Evolutionary conservation across 2,888 invertebrate species (phyloP), one percentile per base, ranked within the genome.

Genomic region (Vanessa cardui): DNA sequence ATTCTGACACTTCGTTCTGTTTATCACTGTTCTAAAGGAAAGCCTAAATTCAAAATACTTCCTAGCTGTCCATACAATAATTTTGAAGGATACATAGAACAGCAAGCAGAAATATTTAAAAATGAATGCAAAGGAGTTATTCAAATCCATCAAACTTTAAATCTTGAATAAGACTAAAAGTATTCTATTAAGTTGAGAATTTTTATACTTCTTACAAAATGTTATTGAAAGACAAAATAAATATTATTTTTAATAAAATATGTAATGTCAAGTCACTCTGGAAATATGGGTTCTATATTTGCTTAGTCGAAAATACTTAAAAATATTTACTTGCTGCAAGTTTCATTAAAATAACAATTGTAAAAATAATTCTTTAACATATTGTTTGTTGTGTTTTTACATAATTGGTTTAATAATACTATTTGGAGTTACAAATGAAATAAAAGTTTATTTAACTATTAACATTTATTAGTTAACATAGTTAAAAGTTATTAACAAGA

Each of bases 1-100:
- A 83, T 85, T 59, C 80, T 95, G 46, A 88, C 83, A 4, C 76
- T 95, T 6, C 83, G 92, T 69, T 95, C 95, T 15, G 86, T 94
- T n/a, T 94, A 94, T 80, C 94, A 94, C 73, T 82, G 81, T 67
- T 83, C 73, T 65, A 91, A 90, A 78, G 90, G 92, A 39, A 90
- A 88, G 76, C 93, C 93, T 0, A 87, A 83, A 69, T 85, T 77
- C 64, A 93, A 93, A 83, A 81, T 89, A 7, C 80, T 93, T 16
- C 74, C 86, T 21, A 74, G 80, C 15, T 93, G 92, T 70, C 92
- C 92, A 47, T 91, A 93, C 70, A 85, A 84, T 68, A 85, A 89
- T 72, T 92, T 93, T 76, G 91, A 93, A 76, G 81, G 80, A n/a
- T 92, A 90, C 70, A 90, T 93, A 72, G 87, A 88, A 74, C 87